Evolutionary conservation across 2,797 vertebrate species (phyloP).

Genomic region (Arremon aurantiirostris): DNA sequence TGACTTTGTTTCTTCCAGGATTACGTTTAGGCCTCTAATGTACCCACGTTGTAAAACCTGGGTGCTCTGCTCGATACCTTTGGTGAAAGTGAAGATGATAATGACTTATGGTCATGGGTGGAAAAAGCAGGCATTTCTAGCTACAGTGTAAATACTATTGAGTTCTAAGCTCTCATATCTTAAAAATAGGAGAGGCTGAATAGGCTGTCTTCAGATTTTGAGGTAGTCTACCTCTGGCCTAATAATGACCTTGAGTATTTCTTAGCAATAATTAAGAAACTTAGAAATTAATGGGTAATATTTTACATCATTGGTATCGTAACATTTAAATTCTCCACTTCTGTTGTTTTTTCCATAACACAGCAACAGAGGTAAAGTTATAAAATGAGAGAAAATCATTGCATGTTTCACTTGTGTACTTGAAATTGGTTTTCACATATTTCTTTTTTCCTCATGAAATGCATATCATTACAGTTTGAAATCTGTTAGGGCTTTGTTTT

Average conservation of each 20-base stretch:
- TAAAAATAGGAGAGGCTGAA: background rate
- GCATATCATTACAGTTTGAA: background rate
- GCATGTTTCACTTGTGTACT: accelerated
- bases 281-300: background rate
- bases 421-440: background rate
- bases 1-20: background rate
- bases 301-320: background rate
- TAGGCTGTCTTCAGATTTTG: background rate
- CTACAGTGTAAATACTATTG: background rate
- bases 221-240: background rate
- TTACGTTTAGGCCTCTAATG: background rate
- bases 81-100: background rate
- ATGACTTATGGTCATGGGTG: accelerated
- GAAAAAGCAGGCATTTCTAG: background rate
- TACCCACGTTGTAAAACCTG: background rate
- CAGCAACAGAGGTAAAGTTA: background rate
- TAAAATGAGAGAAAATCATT: background rate
- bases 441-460: background rate
- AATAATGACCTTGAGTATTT: background rate
- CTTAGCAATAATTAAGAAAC: background rate
- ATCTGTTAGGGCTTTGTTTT: background rate
- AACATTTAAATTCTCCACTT: background rate
- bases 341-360: background rate
- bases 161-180: background rate
- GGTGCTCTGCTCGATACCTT: background rate